phyloP scores from a whole-genome alignment of 2,113 vertebrate genomes.

The Rhineura floridana region DNA sequence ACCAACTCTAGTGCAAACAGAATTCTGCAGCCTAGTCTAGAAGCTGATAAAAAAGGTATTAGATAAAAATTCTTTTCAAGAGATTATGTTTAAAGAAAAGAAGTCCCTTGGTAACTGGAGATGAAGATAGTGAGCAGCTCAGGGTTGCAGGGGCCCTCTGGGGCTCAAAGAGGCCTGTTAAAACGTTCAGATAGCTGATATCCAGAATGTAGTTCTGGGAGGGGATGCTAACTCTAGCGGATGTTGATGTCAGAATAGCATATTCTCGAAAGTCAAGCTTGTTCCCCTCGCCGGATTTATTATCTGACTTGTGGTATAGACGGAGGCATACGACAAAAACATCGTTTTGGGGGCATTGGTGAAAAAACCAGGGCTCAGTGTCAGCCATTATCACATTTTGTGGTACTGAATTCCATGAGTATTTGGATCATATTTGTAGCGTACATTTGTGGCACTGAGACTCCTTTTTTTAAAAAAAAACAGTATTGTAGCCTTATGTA shows the following conservation, averaged over 20 bases:
- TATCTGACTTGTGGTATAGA: not conserved
- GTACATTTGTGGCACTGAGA: not conserved
- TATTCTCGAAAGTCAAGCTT: not conserved
- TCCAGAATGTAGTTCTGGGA: not conserved
- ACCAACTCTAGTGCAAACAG: not conserved
- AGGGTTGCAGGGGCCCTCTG: constrained; percentile 47
- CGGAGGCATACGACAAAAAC: not conserved
- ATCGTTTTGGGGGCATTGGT: not conserved
- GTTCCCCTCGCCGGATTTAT: not conserved
- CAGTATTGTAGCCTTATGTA: not conserved
- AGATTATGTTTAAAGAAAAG: constrained; percentile 36
- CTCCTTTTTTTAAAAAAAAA: not conserved
- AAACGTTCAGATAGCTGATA: not conserved
- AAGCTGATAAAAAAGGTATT: constrained; percentile 50
- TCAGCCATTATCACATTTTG: not conserved
- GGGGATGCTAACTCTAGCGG: not conserved
- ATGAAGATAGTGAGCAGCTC: constrained; percentile 47
- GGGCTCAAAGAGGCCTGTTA: not conserved
- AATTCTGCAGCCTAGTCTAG: not conserved
- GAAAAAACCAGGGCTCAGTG: not conserved
- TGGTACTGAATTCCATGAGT: not conserved
- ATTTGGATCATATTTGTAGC: not conserved
- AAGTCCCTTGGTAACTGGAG: constrained; percentile 38
- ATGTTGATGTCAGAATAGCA: not conserved
- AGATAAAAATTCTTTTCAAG: constrained; percentile 46